Evolutionary conservation across 2,113 vertebrate species (phyloP), one percentile per base, ranked within the genome.

Genomic region (Calonectris borealis): DNA sequence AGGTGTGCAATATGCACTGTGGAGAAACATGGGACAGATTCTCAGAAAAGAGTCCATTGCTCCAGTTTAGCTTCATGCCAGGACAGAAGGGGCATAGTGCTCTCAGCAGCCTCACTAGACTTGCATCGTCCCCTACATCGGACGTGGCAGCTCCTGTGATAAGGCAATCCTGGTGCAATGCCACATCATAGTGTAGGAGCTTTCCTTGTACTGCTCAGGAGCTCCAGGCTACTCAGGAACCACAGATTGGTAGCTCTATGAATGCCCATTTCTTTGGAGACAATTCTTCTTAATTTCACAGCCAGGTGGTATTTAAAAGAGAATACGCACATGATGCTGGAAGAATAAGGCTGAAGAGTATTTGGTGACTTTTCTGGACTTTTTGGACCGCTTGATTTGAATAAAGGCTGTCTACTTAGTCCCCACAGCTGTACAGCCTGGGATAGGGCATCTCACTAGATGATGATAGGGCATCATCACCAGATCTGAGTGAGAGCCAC

Each of bases 181-280:
- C 38, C 70, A 24, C 16, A 8, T 16, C 0, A 0, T 26, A 18
- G 21, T 17, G 36, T 26, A 52, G 82, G 16, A 75, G 27, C 46
- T 84, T 68, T 68, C 21, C 25, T 79, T 72, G 62, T n/a, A 2
- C 68, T 71, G 32, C 55, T 76, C 26, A 48, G 62, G 52, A 38
- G 58, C 29, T 88, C 34, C 62, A 64, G 61, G 49, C 68, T 49
- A 4, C 40, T 82, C 42, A 26, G 77, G 60, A 84, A 46, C 51
- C 44, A 24, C 29, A 38, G 10, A 16, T 2, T 49, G 21, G 48
- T 58, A 79, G 38, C 20, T 83, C 58, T 55, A 13, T 0, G 2
- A n/a, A 20, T 44, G 26, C 19, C 22, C 21, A 8, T 76, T 93
- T 87, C 24, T 65, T 82, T 76, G 40, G 38, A 46, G 77, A 12